These are phyloP conservation scores for Cephalopachus bancanus DNA, from an alignment of 2,797 vertebrate genomes.

Conservation along the genomic window DNA sequence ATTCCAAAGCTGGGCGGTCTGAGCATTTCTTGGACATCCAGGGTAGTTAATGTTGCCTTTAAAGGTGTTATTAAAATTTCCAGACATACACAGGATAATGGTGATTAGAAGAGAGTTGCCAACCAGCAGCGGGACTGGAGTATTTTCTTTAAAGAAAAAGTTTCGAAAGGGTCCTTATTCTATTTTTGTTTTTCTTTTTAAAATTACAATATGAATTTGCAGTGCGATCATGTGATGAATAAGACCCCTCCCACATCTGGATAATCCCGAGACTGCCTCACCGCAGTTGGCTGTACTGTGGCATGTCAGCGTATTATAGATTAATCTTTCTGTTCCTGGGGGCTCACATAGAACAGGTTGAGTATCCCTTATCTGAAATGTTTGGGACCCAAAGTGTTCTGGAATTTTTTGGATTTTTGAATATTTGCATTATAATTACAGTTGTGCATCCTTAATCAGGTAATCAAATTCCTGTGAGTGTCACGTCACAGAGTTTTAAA, in stretches of 20 bases:
- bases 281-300: fast-evolving
- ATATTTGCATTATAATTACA: background rate
- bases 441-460: background rate
- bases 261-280: background rate
- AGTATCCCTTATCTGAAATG: background rate
- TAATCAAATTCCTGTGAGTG: background rate
- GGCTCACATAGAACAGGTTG: background rate
- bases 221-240: background rate
- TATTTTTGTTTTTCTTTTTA: background rate
- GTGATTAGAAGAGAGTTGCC: background rate
- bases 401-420: background rate
- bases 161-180: background rate
- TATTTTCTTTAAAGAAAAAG: slow-evolving; percentile 9
- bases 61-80: background rate
- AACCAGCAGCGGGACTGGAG: background rate
- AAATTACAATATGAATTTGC: background rate
- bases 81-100: background rate
- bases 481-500: background rate
- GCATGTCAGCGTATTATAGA: background rate
- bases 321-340: background rate
- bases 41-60: background rate
- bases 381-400: background rate
- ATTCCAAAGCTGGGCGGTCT: background rate
- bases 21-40: background rate
- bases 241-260: background rate